A percentile compares a stretch with the other conserved stretches of the same genome.
phyloP scores from a whole-genome alignment of 2,888 invertebrate species.

The Hoplodrina blanda region DNA sequence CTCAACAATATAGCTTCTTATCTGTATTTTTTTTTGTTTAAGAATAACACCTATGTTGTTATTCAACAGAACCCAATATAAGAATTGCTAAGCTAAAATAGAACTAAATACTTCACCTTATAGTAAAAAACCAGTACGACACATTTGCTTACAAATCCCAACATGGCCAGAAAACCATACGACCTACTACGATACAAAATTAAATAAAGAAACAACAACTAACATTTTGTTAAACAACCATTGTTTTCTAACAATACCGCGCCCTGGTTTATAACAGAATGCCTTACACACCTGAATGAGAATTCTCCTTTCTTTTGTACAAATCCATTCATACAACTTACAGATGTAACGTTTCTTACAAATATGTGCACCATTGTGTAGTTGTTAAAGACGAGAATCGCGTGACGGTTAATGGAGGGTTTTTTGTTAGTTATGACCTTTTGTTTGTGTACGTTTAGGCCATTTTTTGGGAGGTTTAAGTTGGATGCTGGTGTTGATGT shows the following conservation, averaged over 20 bases:
- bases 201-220: conserved; percentile 39
- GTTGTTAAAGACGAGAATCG: conserved; percentile 57
- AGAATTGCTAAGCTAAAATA: too few relatives aligned
- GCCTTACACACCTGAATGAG: conserved; percentile 56
- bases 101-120: too few relatives aligned
- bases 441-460: conserved; percentile 30
- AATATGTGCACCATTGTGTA: conserved; percentile 61
- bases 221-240: conserved; percentile 52
- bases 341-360: conserved; percentile 56
- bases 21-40: too few relatives aligned
- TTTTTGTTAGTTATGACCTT: conserved; percentile 37
- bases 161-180: neutral
- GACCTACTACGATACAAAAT: conserved; percentile 17
- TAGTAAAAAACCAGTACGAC: too few relatives aligned
- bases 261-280: conserved; percentile 57
- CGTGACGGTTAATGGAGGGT: conserved; percentile 61
- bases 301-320: conserved; percentile 57
- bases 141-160: neutral
- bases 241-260: conserved; percentile 62
- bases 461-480: neutral
- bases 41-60: too few relatives aligned
- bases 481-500: neutral
- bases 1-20: too few relatives aligned
- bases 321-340: conserved; percentile 60
- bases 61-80: too few relatives aligned